Conservation (phyloP, 2,113 vertebrate species). For the Tragulus kanchil region DNA sequence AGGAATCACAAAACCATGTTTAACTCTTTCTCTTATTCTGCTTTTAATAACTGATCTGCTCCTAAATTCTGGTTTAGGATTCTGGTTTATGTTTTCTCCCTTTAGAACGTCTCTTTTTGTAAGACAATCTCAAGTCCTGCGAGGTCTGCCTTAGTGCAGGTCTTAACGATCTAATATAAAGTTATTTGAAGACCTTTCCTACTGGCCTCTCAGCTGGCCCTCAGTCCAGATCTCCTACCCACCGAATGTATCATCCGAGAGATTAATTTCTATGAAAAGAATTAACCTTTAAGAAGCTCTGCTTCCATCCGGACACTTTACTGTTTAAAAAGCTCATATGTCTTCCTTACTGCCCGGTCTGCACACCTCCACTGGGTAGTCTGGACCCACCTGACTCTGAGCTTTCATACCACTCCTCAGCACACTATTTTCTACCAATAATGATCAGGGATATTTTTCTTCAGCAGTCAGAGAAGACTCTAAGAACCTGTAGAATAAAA, state of each 20-base stretch:
- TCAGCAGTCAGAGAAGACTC: background rate
- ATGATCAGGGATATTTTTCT: background rate
- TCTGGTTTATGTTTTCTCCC: background rate
- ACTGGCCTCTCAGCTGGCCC: background rate
- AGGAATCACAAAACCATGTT: background rate
- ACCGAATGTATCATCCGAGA: no score
- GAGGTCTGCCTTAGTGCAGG: rapidly evolving
- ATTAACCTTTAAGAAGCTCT: background rate
- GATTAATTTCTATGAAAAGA: background rate
- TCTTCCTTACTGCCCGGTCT: background rate
- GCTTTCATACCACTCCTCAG: rapidly evolving
- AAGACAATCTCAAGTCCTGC: rapidly evolving
- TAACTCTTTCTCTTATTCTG: background rate
- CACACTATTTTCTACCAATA: background rate
- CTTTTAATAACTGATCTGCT: background rate
- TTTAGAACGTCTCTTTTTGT: background rate
- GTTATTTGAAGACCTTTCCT: background rate
- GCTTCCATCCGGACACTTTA: background rate
- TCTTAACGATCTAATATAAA: background rate
- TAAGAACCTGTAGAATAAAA: background rate
- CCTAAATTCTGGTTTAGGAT: background rate
- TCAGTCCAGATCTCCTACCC: background rate
- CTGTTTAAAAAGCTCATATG: background rate
- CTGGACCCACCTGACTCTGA: background rate
- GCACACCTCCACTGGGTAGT: rapidly evolving